A percentile compares a stretch with the other conserved stretches of the same genome.
These are phyloP conservation scores for Ctenosaura bakeri DNA, from an alignment of 2,797 vertebrate species.

Conservation along the genomic window DNA sequence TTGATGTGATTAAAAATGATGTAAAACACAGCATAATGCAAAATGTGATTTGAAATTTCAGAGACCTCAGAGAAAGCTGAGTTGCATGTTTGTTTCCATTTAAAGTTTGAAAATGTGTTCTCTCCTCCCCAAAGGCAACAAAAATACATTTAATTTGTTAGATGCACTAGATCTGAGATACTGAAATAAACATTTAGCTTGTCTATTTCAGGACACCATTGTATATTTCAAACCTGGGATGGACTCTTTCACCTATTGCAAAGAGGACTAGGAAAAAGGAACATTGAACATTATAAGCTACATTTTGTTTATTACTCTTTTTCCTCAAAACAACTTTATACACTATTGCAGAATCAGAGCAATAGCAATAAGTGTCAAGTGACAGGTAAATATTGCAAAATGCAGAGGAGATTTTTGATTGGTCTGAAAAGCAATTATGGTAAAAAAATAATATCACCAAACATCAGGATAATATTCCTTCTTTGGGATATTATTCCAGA, in stretches of 20 bases:
- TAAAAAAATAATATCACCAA: background rate
- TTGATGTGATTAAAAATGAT: background rate
- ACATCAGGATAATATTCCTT: constrained; percentile 4
- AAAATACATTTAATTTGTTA: background rate
- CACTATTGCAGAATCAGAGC: background rate
- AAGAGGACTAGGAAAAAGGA: background rate
- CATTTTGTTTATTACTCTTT: background rate
- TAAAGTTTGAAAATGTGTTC: background rate
- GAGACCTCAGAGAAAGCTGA: background rate
- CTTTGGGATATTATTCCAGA: constrained; percentile 26
- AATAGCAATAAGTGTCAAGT: background rate
- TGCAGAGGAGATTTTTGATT: background rate
- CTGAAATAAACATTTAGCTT: background rate
- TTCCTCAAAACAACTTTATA: background rate
- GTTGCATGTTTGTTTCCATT: background rate
- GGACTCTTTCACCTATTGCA: background rate
- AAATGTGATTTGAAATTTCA: constrained; percentile 5
- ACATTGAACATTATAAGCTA: background rate
- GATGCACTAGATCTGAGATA: background rate
- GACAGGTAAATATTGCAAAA: constrained; percentile 23
- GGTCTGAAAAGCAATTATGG: constrained; percentile 9
- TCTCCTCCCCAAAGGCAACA: background rate
- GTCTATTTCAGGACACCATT: background rate
- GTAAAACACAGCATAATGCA: background rate
- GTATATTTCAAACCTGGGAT: background rate